Percentiles rank a stretch among this genome's conserved stretches.
phyloP scores from a whole-genome alignment of 1,140 invertebrate species.

The Brachionus rotundiformis region DNA sequence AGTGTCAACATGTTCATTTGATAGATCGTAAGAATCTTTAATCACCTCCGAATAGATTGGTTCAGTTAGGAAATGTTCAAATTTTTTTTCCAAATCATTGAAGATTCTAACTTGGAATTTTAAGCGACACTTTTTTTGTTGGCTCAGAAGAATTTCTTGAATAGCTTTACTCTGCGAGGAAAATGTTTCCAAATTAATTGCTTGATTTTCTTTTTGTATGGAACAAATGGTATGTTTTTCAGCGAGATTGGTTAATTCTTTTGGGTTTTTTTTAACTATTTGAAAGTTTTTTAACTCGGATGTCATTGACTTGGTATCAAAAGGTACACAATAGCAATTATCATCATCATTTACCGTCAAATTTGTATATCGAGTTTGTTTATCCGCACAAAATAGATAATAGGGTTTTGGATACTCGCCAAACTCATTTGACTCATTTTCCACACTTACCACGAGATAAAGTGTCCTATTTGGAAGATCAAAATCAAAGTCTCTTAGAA shows the following conservation, averaged over 20 bases:
- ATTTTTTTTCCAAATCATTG: not conserved
- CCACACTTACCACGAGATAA: not conserved
- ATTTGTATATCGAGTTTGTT: not conserved
- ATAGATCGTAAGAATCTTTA: not conserved
- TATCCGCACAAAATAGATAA: not conserved
- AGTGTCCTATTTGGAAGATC: not conserved
- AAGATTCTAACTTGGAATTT: constrained; percentile 12
- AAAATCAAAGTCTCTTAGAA: not conserved
- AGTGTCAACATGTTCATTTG: not conserved
- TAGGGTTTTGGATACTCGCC: not conserved
- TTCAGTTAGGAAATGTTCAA: constrained; percentile 29
- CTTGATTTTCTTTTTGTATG: not conserved
- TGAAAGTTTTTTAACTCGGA: not conserved
- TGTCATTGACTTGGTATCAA: not conserved
- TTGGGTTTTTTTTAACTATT: not conserved
- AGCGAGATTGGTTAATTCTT: not conserved
- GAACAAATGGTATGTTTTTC: not conserved
- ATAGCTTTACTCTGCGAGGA: not conserved
- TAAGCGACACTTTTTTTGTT: not conserved
- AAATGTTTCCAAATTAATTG: not conserved
- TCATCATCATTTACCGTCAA: not conserved
- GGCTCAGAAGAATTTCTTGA: not conserved
- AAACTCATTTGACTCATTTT: not conserved
- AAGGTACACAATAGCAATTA: not conserved
- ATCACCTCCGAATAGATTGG: not conserved